phyloP scores from a whole-genome alignment of 2,888 invertebrate genomes.

The Lasioglossum oenotherae region DNA sequence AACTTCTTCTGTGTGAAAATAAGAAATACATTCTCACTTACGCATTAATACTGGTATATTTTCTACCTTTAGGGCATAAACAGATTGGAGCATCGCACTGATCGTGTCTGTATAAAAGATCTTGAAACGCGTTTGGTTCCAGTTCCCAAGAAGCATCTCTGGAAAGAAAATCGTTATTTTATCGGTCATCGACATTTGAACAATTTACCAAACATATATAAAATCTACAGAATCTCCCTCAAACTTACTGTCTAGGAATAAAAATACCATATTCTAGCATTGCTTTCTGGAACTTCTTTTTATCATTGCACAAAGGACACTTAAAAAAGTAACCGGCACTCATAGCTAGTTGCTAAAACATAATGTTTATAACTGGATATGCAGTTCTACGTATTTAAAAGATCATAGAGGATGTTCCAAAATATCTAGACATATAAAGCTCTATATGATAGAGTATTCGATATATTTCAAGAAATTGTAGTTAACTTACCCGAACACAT shows the following conservation, averaged over 20 bases:
- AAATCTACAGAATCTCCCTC: not conserved
- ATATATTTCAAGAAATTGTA: not conserved
- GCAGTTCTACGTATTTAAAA: not conserved
- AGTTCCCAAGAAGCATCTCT: slow-evolving; percentile 95
- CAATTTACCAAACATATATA: not conserved
- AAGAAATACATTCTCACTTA: slow-evolving; percentile 71
- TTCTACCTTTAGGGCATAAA: slow-evolving; percentile 86
- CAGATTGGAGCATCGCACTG: slow-evolving; percentile 88
- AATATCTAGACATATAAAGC: not conserved
- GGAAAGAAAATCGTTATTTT: not conserved
- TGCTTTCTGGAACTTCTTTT: slow-evolving; percentile 87
- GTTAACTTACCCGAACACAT: slow-evolving; percentile 88
- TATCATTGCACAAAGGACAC: slow-evolving; percentile 93
- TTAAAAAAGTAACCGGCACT: slow-evolving; percentile 93
- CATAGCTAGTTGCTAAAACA: slow-evolving; percentile 88
- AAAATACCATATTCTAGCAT: slow-evolving; percentile 90
- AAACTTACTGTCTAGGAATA: slow-evolving; percentile 90
- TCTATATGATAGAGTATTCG: not conserved
- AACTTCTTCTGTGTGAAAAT: not conserved
- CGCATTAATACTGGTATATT: slow-evolving; percentile 83
- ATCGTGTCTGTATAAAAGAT: slow-evolving; percentile 88
- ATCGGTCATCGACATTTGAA: not conserved
- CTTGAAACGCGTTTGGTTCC: slow-evolving; percentile 90
- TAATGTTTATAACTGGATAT: slow-evolving; percentile 9
- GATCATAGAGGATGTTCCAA: not conserved